Base-by-base conservation (phyloP, 2,888 invertebrate genomes). In the Tinea semifulvella region DNA sequence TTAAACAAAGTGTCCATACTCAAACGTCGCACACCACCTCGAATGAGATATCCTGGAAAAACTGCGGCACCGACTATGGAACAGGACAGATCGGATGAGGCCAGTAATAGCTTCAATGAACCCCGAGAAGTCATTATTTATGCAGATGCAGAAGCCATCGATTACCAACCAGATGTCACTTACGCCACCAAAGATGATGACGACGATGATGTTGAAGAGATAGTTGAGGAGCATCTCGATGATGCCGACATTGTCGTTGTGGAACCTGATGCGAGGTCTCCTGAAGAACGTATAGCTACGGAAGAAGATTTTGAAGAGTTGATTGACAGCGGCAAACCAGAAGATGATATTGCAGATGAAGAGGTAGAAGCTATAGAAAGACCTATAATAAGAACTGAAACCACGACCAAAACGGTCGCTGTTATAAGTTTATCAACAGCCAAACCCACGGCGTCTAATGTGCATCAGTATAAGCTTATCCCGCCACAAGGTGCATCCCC, bases 261-360 rank as follows among this genome's bases (percentile, higher is more conserved):
- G 1, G 86, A 87, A 57, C 81, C 85, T 0, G 76, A 72, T 13
- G 73, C 77, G 0, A 85, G 85, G 52, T 85, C 86, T 1, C 85
- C 86, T 0, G 86, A 87, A 52, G 86, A 86, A 53, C 83, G 84
- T 0, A 84, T 87, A 47, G 83, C 85, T 0, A 86, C 87, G 0
- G 85, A 85, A 51, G 87, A 87, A 62, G 87, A 88, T 57, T 87
- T 87, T 53, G 87, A 87, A 54, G 85, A 86, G 50, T 61, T 87
- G 14, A 88, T 87, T 27, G 87, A 87, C 51, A 83, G 85, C 52
- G 85, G 85, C 1, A 83, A 84, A 48, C 75, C 83, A 1, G 84
- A 84, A 49, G 85, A 86, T 43, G 77, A 75, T 39, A 52, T 47
- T 2, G 77, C 66, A 26, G 68, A 68, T 13, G 76, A 82, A 43